Evolutionary conservation across 92 coral and sea anemone species (phyloP).

Genomic region (Parazoanthus swiftii): DNA sequence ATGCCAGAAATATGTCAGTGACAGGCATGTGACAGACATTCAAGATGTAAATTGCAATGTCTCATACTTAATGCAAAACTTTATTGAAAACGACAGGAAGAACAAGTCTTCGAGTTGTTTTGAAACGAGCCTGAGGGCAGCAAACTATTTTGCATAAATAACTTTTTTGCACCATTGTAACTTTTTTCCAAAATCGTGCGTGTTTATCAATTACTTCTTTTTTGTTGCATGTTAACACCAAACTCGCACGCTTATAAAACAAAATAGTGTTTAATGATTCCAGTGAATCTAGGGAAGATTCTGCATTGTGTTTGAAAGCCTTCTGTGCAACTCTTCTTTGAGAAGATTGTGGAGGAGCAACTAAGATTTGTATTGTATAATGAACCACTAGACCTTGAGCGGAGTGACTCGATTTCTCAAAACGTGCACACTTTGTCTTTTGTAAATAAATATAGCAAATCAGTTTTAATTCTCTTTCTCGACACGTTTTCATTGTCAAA

Average conservation of each 20-base stretch:
- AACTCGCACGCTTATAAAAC: slow-evolving; percentile 6
- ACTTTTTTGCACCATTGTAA: neutral
- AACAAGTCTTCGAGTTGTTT: neutral
- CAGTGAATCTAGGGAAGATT: neutral
- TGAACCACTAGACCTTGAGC: neutral
- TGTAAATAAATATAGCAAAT: slow-evolving; percentile 42
- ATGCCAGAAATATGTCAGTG: neutral
- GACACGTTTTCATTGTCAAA: slow-evolving; percentile 47
- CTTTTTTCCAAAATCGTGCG: neutral
- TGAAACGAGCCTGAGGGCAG: neutral
- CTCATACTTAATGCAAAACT: neutral
- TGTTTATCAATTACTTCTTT: slow-evolving; percentile 6
- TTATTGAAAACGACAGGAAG: neutral
- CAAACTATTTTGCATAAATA: slow-evolving; percentile 30
- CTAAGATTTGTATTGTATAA: neutral
- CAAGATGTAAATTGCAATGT: neutral
- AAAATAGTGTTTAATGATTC: neutral
- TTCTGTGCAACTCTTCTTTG: neutral
- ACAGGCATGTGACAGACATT: neutral
- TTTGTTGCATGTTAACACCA: slow-evolving; percentile 10
- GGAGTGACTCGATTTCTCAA: neutral
- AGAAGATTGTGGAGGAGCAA: neutral
- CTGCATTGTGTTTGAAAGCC: neutral
- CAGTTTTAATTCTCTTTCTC: slow-evolving; percentile 35
- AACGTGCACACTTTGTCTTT: slow-evolving; percentile 46